Conservation (phyloP, 2,888 invertebrate genomes). For the Dioctria linearis region DNA sequence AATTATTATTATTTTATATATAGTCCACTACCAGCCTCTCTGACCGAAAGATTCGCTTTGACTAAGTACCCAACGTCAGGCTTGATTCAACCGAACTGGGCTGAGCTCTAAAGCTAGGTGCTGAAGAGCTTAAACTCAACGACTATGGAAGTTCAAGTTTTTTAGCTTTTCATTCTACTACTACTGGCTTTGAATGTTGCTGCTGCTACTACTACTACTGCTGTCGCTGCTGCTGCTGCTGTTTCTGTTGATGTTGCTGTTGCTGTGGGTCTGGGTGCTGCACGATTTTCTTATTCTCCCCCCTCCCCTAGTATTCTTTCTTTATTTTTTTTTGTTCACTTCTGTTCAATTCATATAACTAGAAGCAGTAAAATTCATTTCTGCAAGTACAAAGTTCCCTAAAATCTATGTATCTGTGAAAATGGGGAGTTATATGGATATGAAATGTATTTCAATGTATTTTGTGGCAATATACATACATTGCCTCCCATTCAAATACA, state of each 20-base stretch:
- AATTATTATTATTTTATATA: too few species aligned
- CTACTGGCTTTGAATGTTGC: slow-evolving; percentile 4
- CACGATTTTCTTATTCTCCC: neutral
- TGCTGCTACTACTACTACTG: neutral
- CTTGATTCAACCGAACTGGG: slow-evolving; percentile 26
- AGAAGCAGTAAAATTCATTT: neutral
- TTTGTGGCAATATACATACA: neutral
- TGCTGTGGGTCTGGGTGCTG: neutral
- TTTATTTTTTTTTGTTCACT: slow-evolving; percentile 19
- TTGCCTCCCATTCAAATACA: slow-evolving; percentile 17
- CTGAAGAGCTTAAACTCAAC: slow-evolving; percentile 36
- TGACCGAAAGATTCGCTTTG: slow-evolving; percentile 36
- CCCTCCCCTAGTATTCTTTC: neutral
- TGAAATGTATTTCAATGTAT: neutral
- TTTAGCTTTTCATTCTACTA: neutral
- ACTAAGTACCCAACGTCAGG: slow-evolving; percentile 30
- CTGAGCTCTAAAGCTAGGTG: neutral
- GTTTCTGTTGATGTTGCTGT: too few species aligned
- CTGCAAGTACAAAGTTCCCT: slow-evolving; percentile 20
- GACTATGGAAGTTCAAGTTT: slow-evolving; percentile 30
- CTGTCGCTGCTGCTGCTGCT: slow-evolving; percentile 2
- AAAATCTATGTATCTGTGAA: neutral
- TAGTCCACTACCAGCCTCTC: slow-evolving; percentile 7
- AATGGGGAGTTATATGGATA: slow-evolving; percentile 16
- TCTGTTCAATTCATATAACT: slow-evolving; percentile 26